Conservation (phyloP, 2,888 invertebrate species). For the Chromoteleia sp. region DNA sequence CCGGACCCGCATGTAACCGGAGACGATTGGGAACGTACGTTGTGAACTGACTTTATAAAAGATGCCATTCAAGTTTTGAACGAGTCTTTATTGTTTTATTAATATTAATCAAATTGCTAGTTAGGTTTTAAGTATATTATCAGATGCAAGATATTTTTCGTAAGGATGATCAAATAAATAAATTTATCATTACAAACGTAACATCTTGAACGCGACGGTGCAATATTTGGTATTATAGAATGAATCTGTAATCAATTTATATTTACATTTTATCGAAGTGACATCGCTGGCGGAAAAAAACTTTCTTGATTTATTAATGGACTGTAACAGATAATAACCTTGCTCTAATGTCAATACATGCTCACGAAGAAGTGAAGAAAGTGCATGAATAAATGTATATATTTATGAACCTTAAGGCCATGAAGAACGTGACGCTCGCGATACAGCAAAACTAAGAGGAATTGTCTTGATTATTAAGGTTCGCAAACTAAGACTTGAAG, state of each 20-base stretch:
- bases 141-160: no score
- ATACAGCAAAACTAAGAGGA: constrained; percentile 12
- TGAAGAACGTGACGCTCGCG: constrained; percentile 46
- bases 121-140: no score
- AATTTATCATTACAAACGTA: background rate
- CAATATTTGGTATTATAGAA: constrained; percentile 9
- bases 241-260: constrained; percentile 39
- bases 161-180: no score
- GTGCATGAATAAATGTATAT: constrained; percentile 53
- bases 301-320: constrained; percentile 39
- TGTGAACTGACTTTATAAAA: constrained; percentile 43
- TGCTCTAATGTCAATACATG: constrained; percentile 54
- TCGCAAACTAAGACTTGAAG: background rate
- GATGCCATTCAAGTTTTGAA: constrained; percentile 23
- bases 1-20: constrained; percentile 78
- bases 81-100: constrained; percentile 30
- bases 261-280: constrained; percentile 40
- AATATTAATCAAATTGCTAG: background rate
- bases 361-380: constrained; percentile 49
- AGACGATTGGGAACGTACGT: constrained; percentile 79
- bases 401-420: constrained; percentile 41
- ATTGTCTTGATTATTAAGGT: background rate
- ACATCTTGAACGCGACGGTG: background rate
- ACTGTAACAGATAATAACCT: constrained; percentile 52
- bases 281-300: constrained; percentile 24